Evolutionary conservation across 1,140 invertebrate species (phyloP).

Genomic region (Augochlora pura): DNA sequence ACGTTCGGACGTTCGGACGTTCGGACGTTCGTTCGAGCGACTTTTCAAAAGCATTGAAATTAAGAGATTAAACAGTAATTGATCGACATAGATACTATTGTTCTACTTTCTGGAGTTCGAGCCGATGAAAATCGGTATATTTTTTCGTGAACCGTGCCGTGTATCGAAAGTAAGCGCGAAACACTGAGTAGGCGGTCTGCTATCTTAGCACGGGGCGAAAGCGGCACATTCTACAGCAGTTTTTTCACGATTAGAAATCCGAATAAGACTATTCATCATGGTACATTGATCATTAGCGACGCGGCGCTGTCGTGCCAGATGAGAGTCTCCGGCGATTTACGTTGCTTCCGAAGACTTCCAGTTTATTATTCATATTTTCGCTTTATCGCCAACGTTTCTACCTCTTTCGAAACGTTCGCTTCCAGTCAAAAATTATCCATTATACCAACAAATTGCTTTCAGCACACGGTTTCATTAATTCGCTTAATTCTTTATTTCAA

Average conservation of each 20-base stretch:
- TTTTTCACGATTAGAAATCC: conserved; percentile 39
- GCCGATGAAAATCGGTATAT: neutral
- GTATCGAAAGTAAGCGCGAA: neutral
- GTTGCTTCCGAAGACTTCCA: neutral
- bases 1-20: no score
- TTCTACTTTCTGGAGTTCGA: neutral
- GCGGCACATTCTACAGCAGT: conserved; percentile 27
- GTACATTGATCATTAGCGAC: conserved; percentile 23
- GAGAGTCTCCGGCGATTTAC: neutral
- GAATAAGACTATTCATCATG: conserved; percentile 42
- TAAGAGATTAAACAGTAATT: neutral
- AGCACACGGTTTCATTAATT: neutral
- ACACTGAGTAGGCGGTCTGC: conserved; percentile 26
- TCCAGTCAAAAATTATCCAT: neutral
- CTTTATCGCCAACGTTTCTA: neutral
- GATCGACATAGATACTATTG: neutral
- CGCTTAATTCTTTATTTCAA: neutral
- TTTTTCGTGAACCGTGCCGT: neutral
- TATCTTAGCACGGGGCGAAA: conserved; percentile 30
- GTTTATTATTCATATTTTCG: neutral
- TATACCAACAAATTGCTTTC: neutral
- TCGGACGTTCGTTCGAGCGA: no score
- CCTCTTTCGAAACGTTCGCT: neutral
- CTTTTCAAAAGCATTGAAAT: neutral
- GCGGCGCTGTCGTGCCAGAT: conserved; percentile 15